A percentile compares a stretch with the other conserved stretches of the same genome.
These are phyloP conservation scores for Zoanthus gigantus DNA, from an alignment of 92 coral and sea anemone genomes.

Conservation along the genomic window DNA sequence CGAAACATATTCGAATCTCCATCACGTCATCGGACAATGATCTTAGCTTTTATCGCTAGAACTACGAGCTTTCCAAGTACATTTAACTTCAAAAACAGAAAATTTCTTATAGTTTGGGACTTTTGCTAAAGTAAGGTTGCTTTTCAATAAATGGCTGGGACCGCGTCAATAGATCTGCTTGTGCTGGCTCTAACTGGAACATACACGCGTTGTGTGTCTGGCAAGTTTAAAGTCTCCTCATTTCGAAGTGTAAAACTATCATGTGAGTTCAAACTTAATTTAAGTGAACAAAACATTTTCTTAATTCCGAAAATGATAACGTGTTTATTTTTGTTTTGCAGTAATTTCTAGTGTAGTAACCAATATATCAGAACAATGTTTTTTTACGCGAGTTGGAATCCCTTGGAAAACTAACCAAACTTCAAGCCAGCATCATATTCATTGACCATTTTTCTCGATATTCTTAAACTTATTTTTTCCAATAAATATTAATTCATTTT, in stretches of 20 bases:
- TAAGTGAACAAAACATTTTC: not conserved
- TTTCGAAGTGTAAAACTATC: slow-evolving; percentile 10
- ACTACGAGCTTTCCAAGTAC: not conserved
- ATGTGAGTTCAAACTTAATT: not conserved
- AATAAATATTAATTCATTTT: too few species aligned
- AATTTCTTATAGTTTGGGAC: not conserved
- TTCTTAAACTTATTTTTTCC: too few species aligned
- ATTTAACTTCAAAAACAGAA: not conserved
- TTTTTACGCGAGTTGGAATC: too few species aligned
- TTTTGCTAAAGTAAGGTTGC: not conserved
- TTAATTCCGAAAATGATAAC: not conserved
- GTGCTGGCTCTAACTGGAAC: slow-evolving; percentile 23
- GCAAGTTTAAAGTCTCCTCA: slow-evolving; percentile 13
- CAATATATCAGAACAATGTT: not conserved
- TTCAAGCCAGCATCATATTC: too few species aligned
- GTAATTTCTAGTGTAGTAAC: not conserved
- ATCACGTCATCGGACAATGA: slow-evolving; percentile 51
- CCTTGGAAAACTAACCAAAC: not conserved
- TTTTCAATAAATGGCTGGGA: slow-evolving; percentile 25
- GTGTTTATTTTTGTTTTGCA: not conserved
- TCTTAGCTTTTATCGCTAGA: slow-evolving; percentile 28
- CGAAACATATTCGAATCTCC: slow-evolving; percentile 34
- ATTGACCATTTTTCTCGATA: too few species aligned
- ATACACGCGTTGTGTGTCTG: slow-evolving; percentile 6
- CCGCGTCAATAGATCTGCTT: slow-evolving; percentile 34